Evolutionary conservation across 1,140 invertebrate species (phyloP), one percentile per base, ranked within the genome.

Genomic region (Drosophila lacteicornis): DNA sequence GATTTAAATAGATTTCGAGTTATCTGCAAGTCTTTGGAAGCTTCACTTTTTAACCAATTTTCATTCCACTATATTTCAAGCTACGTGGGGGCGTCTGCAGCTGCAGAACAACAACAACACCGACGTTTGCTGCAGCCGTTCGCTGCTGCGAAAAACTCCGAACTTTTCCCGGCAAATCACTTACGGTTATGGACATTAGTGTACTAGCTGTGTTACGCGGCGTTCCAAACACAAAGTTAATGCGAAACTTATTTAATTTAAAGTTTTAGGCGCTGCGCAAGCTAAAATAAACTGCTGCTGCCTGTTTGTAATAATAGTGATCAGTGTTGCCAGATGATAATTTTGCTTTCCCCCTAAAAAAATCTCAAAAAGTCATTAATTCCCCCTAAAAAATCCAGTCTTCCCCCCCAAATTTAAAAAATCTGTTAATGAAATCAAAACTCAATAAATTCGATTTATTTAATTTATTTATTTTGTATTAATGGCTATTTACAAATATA

Each of bases 101-200:
- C 33, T 27, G 27, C 58, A 27, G 47, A 59, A 57, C 46, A 66
- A 69, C 67, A 55, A 62, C 17, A 55, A 43, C 49, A 40, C 69
- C 38, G 36, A 47, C 71, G 38, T 60, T 42, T 22, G 53, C 63
- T 46, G 45, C 43, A 50, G 33, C 43, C 9, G 3, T 15, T 15
- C 15, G 27, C 51, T 27, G 22, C 15, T 33, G 11, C 11, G 36
- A 25, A 9, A 12, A 38, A n/a, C 12, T 19, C 4, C 6, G 7
- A 27, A n/a, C 25, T 7, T 25, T 42, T 53, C 25, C 45, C 56
- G 27, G 5, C 38, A 43, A 9, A 11, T 27, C 66, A 91, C 88
- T 91, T 91, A 91, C 88, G 88, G 88, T 91, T 85, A 91, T 91
- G 84, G 88, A 91, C 88, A 91, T 91, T 83, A 91, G 88, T 85